Conservation (phyloP, 2,797 vertebrate species). For the Agapornis canus region DNA sequence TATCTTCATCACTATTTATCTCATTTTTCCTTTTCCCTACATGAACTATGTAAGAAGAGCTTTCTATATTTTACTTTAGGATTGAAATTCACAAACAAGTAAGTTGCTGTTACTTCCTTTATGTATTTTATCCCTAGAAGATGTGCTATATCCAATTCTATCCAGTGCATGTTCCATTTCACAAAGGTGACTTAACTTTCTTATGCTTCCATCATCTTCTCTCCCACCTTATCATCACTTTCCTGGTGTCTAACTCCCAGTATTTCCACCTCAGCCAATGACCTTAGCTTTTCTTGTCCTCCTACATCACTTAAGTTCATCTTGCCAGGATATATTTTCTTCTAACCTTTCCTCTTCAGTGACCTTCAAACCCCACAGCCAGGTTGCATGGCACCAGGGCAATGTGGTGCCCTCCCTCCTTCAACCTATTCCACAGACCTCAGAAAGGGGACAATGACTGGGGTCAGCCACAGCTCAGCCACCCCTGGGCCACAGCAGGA, state of each 20-base stretch:
- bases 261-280: background rate
- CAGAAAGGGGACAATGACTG: no score
- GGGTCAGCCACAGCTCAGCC: fast-evolving
- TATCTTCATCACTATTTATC: background rate
- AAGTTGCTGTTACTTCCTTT: background rate
- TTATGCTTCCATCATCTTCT: background rate
- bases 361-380: background rate
- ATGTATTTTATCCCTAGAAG: background rate
- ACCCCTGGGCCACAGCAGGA: fast-evolving
- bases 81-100: background rate
- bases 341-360: background rate
- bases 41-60: fast-evolving
- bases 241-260: background rate
- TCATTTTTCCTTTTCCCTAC: background rate
- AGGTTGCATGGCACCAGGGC: fast-evolving
- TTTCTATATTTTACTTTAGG: background rate
- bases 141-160: background rate
- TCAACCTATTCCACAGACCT: background rate
- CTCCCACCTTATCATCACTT: background rate
- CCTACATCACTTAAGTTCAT: background rate
- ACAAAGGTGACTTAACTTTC: background rate
- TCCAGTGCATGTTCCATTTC: background rate
- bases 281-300: background rate
- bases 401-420: fast-evolving
- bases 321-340: background rate